Evolutionary conservation across 2,113 vertebrate species (phyloP), one percentile per base, ranked within the genome.

Genomic region (Eolophus roseicapilla): DNA sequence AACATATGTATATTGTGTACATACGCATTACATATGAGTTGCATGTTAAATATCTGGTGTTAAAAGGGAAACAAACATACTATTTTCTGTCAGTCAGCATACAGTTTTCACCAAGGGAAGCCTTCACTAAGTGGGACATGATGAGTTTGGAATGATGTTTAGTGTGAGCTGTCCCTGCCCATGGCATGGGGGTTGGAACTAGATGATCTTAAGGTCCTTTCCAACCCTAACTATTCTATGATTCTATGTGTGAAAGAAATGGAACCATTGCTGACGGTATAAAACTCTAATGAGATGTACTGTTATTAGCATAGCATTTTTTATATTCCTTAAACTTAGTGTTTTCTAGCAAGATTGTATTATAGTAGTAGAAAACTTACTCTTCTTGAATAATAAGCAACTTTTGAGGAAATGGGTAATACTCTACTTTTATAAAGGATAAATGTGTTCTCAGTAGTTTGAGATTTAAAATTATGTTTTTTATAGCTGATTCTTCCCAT

Each of bases 251-350:
- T 46, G 62, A 55, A 49, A 47, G 24, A 64, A 77, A 55, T 35
- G 17, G 17, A 63, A 43, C 25, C 3, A 44, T 23, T 43, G 28
- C 25, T 53, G 16, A 50, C 77, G 41, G 16, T 52, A 57, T 39
- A 46, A 73, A 85, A 43, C 16, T 39, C n/a, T 29, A 14, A 14
- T 41, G 78, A 69, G 11, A 13, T 47, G 7, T 64, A 13, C 9
- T 79, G 47, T 57, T 65, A 44, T 28, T 35, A 55, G 13, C 0
- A 0, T 33, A 63, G 41, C 0, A 0, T 7, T 81, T 82, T 52
- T 27, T 37, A n/a, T 46, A 27, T 68, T 76, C 41, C 18, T 50
- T 68, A 17, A 3, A 2, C 15, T 39, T 35, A 68, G 21, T 23
- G 5, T 57, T 13, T 44, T 82, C 18, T 69, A 47, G 24, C 44